Evolutionary conservation across 2,797 vertebrate genomes (phyloP).

Genomic region (Sardinella longiceps): DNA sequence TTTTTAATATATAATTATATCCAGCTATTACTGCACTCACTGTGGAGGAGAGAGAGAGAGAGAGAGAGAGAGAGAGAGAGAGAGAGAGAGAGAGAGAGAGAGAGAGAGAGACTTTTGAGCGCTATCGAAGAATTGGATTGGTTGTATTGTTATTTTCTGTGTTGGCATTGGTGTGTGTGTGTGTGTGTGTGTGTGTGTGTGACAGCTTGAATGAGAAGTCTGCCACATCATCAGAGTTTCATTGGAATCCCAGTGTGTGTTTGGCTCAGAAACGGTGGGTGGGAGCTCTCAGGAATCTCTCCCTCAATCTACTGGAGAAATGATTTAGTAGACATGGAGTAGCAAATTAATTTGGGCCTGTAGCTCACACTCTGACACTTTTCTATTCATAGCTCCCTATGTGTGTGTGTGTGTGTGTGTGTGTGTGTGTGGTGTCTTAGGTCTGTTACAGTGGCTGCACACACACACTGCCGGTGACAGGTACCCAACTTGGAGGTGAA

Average conservation of each 20-base stretch:
- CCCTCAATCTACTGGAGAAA: too few relatives aligned
- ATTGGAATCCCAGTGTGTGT: background rate
- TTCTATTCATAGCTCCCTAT: background rate
- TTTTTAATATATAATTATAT: too few relatives aligned
- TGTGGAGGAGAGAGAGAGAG: too few relatives aligned
- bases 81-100: too few relatives aligned
- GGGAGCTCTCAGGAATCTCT: too few relatives aligned
- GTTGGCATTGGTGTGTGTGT: too few relatives aligned
- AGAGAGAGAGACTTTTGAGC: too few relatives aligned
- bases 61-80: too few relatives aligned
- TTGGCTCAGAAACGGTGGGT: background rate
- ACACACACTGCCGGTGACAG: background rate
- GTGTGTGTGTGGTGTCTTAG: slow-evolving; percentile 21
- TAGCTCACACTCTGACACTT: background rate
- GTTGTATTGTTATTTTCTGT: background rate
- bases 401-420: slow-evolving; percentile 20
- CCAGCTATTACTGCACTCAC: too few relatives aligned
- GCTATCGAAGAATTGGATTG: background rate
- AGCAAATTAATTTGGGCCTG: background rate
- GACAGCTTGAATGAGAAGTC: background rate
- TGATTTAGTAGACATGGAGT: background rate
- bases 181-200: background rate
- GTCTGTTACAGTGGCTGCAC: background rate
- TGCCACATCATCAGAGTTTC: background rate
- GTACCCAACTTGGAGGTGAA: background rate